Evolutionary conservation across 1,140 invertebrate genomes (phyloP), one percentile per base, ranked within the genome.

Genomic region (Belonocnema kinseyi): DNA sequence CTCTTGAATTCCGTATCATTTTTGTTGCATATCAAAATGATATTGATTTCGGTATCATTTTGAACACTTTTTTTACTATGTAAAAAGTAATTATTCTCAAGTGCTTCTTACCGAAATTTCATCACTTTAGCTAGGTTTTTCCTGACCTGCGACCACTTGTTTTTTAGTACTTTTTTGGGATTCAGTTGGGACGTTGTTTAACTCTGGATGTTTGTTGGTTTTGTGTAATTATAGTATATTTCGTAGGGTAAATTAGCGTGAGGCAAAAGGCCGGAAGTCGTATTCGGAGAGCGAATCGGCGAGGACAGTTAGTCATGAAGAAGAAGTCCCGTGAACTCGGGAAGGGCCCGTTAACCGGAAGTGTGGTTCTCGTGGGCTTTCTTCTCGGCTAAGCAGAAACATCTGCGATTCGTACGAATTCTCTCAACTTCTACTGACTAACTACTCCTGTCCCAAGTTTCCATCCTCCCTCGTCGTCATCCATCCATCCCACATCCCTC

Each of bases 321-420:
- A 58, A 58, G 56, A 58, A 58, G 56, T 58, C 17, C 56, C 61
- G 26, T 66, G 58, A 66, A 33, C 26, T 33, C 26, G 26, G 26
- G 26, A 33, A 66, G 61, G 61, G 40, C 40, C 61, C 61, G 61
- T 66, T 66, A 66, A 33, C 26, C 61, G 61, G 61, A 66, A 66
- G 40, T 66, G 61, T 66, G 61, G 40, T 33, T 66, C 61, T 66
- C 26, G 61, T 66, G 61, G 61, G 61, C 61, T 66, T 66, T 66
- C 61, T 66, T 66, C 61, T 66, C 40, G 61, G 33, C 61, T 66
- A 66, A 66, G 61, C 61, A 66, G 26, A 26, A 66, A 66, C 61
- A 66, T 66, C 61, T 66, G 61, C 61, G 33, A 66, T 66, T 66
- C 61, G 61, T 66, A 46, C 26, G 61, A 66, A 66, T 66, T 66